Evolutionary conservation across 2,113 vertebrate species (phyloP), one percentile per base, ranked within the genome.

Genomic region (Rostratula benghalensis): DNA sequence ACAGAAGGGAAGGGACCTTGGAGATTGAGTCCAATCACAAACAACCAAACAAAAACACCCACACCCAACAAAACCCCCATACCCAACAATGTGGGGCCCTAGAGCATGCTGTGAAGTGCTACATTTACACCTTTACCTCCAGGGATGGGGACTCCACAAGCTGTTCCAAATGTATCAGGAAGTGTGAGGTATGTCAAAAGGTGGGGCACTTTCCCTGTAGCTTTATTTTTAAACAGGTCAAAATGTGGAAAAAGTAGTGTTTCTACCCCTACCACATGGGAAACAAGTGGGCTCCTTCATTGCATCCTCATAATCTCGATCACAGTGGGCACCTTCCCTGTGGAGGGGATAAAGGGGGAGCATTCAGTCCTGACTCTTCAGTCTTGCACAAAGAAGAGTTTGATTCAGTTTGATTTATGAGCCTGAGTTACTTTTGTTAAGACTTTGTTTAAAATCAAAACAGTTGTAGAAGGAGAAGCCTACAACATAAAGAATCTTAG

Each of bases 361-460:
- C 46, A 21, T 46, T 64, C 14, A 9, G 1, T 41, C 70, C 51
- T 23, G 13, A 18, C 23, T 2, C 0, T 25, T 23, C 6, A 4
- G 17, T 33, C 23, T 33, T 53, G 24, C 60, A 53, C 76, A 35
- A 20, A 53, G 24, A 60, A 14, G 39, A 10, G 17, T 35, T 81
- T 39, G n/a, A 20, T 43, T 61, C 48, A 10, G 15, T 25, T 56
- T 56, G 39, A 24, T 76, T 76, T 85, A 35, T 9, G 16, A 33
- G 35, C 25, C 30, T 33, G 15, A 82, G 16, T 31, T 41, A 50
- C 61, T 60, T 18, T 45, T 63, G 17, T 46, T 56, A 37, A 57
- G 53, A 4, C 28, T 78, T 85, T 4, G 27, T 75, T 48, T 33
- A 25, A 77, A 64, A 80, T 24, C 10, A 61, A 54, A 45, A 19